A percentile compares a stretch with the other conserved stretches of the same genome.
These are phyloP conservation scores for Perizoma affinitatum DNA, from an alignment of 2,888 invertebrate species.

Conservation along the genomic window DNA sequence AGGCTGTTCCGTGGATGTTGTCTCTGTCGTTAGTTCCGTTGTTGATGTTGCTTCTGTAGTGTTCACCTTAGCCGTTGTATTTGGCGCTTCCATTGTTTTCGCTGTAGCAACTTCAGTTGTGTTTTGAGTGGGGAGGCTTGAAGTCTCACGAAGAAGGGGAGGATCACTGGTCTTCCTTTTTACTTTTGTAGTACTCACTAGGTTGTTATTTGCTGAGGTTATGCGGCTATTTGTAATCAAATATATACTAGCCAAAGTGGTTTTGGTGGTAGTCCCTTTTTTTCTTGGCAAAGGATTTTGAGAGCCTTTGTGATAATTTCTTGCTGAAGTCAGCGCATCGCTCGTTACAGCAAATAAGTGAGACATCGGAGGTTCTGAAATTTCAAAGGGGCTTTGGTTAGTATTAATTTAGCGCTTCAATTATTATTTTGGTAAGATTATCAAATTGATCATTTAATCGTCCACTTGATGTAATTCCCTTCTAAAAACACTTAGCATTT, in stretches of 20 bases:
- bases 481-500: background rate
- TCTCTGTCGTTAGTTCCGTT: slow-evolving; percentile 41
- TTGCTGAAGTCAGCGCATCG: slow-evolving; percentile 51
- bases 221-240: slow-evolving; percentile 50
- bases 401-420: background rate
- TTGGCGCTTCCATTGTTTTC: slow-evolving; percentile 34
- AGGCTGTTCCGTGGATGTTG: slow-evolving; percentile 59
- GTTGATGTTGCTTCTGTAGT: slow-evolving; percentile 28
- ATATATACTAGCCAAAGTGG: slow-evolving; percentile 44
- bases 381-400: background rate
- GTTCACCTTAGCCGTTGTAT: slow-evolving; percentile 37
- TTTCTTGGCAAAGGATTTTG: slow-evolving; percentile 53
- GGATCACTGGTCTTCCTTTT: slow-evolving; percentile 67
- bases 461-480: too few relatives aligned
- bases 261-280: slow-evolving; percentile 57
- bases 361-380: slow-evolving; percentile 45
- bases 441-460: too few relatives aligned
- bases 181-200: slow-evolving; percentile 61
- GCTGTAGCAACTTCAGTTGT: slow-evolving; percentile 29
- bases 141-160: slow-evolving; percentile 40
- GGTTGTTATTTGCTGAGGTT: slow-evolving; percentile 47
- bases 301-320: slow-evolving; percentile 60
- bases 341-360: slow-evolving; percentile 38
- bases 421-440: too few relatives aligned
- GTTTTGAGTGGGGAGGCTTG: slow-evolving; percentile 21